Evolutionary conservation across 2,113 vertebrate species (phyloP), one percentile per base, ranked within the genome.

Genomic region (Cheilinus undulatus): DNA sequence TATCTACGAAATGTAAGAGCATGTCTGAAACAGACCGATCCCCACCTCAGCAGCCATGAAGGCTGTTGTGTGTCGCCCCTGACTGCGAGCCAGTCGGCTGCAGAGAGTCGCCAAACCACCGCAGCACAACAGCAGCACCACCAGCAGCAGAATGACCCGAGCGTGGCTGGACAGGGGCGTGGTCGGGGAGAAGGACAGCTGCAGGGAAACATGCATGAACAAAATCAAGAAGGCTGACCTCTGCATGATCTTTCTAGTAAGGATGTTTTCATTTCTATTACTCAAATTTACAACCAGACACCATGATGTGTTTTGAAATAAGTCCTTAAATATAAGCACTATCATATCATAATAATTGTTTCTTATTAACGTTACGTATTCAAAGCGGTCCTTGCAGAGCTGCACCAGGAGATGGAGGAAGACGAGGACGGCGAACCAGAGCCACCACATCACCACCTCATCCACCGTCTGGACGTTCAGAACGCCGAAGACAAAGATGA

Each of bases 41-140:
- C 96, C 94, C 77, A 98, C 97, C 97, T 99, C 98, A 7, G 97
- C 97, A 34, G 95, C 96, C 98, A 99, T 99, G 87, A 99, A 99
- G 14, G 97, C 95, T 67, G 99, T 51, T 0, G 97, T 98, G 92
- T 99, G 98, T 94, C 96, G 94, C 68, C 96, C 95, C n/a, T 98
- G 94, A 95, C 92, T 43, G 17, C 42, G 42, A 0, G 95, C 96
- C 13, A 99, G 79, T 2, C 42, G 42, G 17, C 42, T 43, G 42
- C 42, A 43, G 7, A 43, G 42, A 6, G 42, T 43, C 42, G 42
- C 42, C 17, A 43, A n/a, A 43, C 95, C 95, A 20, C 95, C 96
- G 88, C 97, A 98, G 82, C 95, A 95, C 38, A 96, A 83, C 53
- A 99, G 91, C 91, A 99, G 94, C 4, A 94, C 95, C 10, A 94